Evolutionary conservation across 1,140 invertebrate species (phyloP).

Genomic region (Caenorhabditis elegans): DNA sequence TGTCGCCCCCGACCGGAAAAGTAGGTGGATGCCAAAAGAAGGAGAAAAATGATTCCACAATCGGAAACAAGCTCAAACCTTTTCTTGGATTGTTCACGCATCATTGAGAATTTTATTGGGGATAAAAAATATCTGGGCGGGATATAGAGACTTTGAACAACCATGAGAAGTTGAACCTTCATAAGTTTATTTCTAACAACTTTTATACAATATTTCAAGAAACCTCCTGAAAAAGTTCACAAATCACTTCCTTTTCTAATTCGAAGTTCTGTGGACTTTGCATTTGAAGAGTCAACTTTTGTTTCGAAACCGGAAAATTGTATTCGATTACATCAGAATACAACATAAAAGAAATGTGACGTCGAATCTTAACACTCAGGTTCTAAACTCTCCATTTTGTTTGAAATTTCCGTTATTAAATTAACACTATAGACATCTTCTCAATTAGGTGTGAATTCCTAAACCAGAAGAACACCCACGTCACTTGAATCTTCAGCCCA

Average conservation of each 20-base stretch:
- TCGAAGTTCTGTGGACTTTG: background rate
- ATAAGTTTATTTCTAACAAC: no score
- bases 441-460: background rate
- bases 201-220: no score
- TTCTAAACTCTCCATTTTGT: background rate
- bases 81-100: background rate
- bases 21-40: conserved; percentile 9
- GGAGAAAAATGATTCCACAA: background rate
- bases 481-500: conserved; percentile 20
- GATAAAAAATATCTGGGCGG: background rate
- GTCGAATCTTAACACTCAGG: background rate
- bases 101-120: background rate
- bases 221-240: no score
- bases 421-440: background rate
- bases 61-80: background rate
- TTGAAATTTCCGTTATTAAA: background rate
- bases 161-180: no score
- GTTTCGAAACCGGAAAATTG: background rate
- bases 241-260: no score
- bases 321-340: conserved; percentile 22
- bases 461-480: background rate
- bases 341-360: background rate
- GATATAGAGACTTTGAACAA: background rate
- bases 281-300: background rate
- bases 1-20: background rate